Base-by-base conservation (phyloP, 2,113 vertebrate genomes). In the Nesogale talazaci region DNA sequence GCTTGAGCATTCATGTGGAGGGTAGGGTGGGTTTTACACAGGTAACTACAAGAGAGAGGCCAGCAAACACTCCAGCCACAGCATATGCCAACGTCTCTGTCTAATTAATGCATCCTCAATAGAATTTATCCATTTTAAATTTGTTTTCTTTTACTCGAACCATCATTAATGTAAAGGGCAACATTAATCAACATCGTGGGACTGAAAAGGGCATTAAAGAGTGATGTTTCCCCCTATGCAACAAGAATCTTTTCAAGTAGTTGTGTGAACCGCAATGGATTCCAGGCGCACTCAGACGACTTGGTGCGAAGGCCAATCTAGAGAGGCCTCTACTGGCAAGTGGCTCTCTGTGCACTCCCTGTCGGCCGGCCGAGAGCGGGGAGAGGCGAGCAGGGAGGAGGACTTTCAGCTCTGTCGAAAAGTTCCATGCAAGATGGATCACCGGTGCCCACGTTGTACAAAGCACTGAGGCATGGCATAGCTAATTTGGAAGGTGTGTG, bases 281-380 rank as follows among this genome's bases (percentile, higher is more conserved):
- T 93, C 95, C 57, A 94, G 93, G 92, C 94, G 23, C 91, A 88
- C 95, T 20, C 91, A 86, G 95, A 65, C 85, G 75, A 92, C 94
- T 92, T 76, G 65, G 88, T 95, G 97, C 95, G 97, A 98, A 98
- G 96, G 98, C 98, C 98, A 99, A 98, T 98, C 99, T 98, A 99
- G 98, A 98, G 99, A 99, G 99, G 99, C 99, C 99, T 99, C 99
- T 99, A 98, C 99, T 98, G 99, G 99, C 90, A 97, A 98, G 93
- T 56, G 59, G 86, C 92, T 95, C 97, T 90, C 97, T 40, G 76
- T 98, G 96, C 98, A 97, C 91, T 9, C 46, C 10, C 74, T 94
- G 91, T 94, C 93, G 74, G 29, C 40, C 95, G 88, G 65, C 83
- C 65, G 94, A 94, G 91, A 76, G 29, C 40, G 95, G 88, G 65